Percentiles rank a stretch among this genome's conserved stretches.
Evolutionary conservation across 2,888 invertebrate species (phyloP).

Genomic region (Parnassius smintheus): DNA sequence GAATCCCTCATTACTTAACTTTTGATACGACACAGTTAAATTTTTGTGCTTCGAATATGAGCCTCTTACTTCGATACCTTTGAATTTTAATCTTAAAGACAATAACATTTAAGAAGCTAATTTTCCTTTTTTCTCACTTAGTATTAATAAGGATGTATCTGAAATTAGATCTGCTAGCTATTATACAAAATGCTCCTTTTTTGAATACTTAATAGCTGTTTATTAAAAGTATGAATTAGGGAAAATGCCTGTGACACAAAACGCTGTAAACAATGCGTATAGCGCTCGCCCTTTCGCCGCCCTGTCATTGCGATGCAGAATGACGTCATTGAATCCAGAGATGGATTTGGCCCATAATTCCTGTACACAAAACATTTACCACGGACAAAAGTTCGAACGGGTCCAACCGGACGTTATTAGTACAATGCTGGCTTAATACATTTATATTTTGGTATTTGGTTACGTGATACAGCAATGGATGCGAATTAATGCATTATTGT

Average conservation of each 20-base stretch:
- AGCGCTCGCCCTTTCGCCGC: constrained; percentile 61
- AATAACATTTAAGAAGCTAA: no score
- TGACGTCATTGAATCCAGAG: constrained; percentile 75
- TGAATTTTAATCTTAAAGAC: no score
- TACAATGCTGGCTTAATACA: constrained; percentile 42
- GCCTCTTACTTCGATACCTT: no score
- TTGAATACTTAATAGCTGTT: not conserved
- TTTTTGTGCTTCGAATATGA: no score
- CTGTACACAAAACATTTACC: constrained; percentile 58
- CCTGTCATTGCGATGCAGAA: constrained; percentile 74
- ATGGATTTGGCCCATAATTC: constrained; percentile 77
- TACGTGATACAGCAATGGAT: constrained; percentile 42
- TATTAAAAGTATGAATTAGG: constrained; percentile 5
- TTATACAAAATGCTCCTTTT: no score
- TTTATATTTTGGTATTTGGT: not conserved
- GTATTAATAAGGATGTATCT: no score
- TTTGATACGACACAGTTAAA: no score
- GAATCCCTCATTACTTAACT: no score
- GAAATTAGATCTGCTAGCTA: no score
- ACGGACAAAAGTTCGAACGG: constrained; percentile 20
- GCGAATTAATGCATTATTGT: constrained; percentile 25
- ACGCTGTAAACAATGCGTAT: constrained; percentile 52
- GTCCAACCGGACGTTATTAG: constrained; percentile 17
- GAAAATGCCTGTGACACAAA: constrained; percentile 32
- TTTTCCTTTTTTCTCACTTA: no score